Evolutionary conservation across 2,113 vertebrate genomes (phyloP), one percentile per base, ranked within the genome.

Genomic region (Tor tambroides): DNA sequence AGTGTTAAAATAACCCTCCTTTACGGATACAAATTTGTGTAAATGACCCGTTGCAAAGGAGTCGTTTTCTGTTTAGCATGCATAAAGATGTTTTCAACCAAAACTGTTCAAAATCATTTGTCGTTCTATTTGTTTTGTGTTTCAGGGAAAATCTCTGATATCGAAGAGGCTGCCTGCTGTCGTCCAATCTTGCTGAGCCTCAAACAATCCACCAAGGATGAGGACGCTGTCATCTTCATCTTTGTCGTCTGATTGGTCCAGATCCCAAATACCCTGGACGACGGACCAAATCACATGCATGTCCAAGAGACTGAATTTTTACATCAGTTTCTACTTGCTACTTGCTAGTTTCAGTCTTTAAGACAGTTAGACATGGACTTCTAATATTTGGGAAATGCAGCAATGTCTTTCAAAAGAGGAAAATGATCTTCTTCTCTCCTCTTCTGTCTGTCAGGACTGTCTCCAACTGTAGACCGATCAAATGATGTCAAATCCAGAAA

Each of bases 181-280:
- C 93, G 96, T 97, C 95, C 96, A 97, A 95, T 97, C 96, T 95
- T 96, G 96, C 95, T 98, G 95, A 97, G 83, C 93, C 92, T 94
- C 95, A 95, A 96, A 93, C 92, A 87, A 89, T 93, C 91, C 94
- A 93, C 95, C 94, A 93, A 95, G 91, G 95, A 95, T 94, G 93
- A 93, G 93, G 93, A 94, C 93, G 93, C 95, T 95, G 92, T 94
- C 95, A 95, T 94, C 92, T 91, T 92, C 95, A 95, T 91, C 93
- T 94, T 95, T 91, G 87, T 91, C 89, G 90, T 92, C 90, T 93
- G 94, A 93, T 96, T 94, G 93, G 90, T 95, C 92, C 94, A 95
- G 95, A 94, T 94, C 93, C 54, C 94, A 89, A 78, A 95, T 91
- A 90, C 95, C 94, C 92, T 94, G 94, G 95, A 95, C 32, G 89